phyloP scores from a whole-genome alignment of 2,888 invertebrate genomes.

The Ochropleura leucogaster region DNA sequence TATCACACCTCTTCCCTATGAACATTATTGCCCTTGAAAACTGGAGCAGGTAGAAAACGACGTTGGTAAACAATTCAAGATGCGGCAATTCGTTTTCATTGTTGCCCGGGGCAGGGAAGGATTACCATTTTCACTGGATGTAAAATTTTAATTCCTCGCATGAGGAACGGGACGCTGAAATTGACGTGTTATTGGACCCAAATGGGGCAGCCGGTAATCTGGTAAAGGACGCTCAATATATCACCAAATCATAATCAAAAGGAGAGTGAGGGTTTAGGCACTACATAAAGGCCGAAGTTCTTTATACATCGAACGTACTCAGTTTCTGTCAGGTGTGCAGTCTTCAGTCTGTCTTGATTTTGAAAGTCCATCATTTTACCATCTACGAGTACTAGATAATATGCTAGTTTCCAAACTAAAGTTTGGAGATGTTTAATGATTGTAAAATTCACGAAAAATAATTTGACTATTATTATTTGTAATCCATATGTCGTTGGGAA shows the following conservation, averaged over 20 bases:
- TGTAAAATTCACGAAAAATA: too few species aligned
- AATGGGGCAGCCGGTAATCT: constrained; percentile 67
- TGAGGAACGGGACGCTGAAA: constrained; percentile 81
- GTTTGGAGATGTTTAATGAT: too few species aligned
- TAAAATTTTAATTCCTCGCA: constrained; percentile 87
- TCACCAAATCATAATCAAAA: constrained; percentile 70
- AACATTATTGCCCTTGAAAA: constrained; percentile 48
- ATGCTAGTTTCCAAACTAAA: too few species aligned
- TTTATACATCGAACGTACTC: neutral
- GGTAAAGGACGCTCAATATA: constrained; percentile 55
- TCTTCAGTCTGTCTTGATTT: neutral
- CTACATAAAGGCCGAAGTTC: neutral
- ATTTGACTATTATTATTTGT: too few species aligned
- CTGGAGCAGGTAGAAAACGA: constrained; percentile 60
- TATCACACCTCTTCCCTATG: constrained; percentile 26
- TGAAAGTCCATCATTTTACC: neutral
- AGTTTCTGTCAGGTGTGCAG: too few species aligned
- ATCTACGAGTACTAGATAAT: neutral
- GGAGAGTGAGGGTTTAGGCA: constrained; percentile 28
- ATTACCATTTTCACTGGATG: constrained; percentile 87
- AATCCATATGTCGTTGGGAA: too few species aligned
- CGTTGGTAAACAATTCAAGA: constrained; percentile 83
- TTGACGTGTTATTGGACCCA: constrained; percentile 86
- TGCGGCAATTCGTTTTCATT: constrained; percentile 86
- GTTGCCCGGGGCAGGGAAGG: constrained; percentile 83